phyloP scores from a whole-genome alignment of 2,797 vertebrate genomes.

The Meriones psammophilus region DNA sequence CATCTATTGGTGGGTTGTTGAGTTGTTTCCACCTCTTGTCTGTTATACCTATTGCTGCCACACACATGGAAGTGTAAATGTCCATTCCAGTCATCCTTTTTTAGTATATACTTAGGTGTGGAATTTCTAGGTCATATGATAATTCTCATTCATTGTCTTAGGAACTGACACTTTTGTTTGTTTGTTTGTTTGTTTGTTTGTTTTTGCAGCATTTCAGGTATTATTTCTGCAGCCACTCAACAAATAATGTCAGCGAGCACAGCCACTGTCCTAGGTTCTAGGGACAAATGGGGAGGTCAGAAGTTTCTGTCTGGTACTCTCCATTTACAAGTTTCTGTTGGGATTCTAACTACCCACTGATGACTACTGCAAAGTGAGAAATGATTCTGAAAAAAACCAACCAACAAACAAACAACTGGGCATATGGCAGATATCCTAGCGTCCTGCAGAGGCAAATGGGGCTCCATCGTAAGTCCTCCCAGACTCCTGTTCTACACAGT shows the following conservation, averaged over 20 bases:
- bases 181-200: no score
- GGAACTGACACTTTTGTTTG: not conserved
- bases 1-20: not conserved
- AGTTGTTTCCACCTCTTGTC: not conserved
- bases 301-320: not conserved
- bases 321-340: not conserved
- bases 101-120: not conserved
- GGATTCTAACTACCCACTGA: not conserved
- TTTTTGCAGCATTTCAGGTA: not conserved
- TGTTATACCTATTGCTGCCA: not conserved
- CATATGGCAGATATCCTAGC: not conserved
- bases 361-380: not conserved
- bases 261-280: not conserved
- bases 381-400: not conserved
- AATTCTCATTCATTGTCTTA: not conserved
- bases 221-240: slow-evolving; percentile 8
- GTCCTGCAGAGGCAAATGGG: not conserved
- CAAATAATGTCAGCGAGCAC: not conserved
- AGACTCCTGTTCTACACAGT: no score
- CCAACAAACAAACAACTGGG: not conserved
- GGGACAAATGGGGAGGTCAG: not conserved
- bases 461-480: not conserved
- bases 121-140: not conserved
- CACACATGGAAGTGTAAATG: not conserved
- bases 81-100: not conserved